Base-by-base conservation (phyloP, 2,113 vertebrate species). In the Notechis scutatus region DNA sequence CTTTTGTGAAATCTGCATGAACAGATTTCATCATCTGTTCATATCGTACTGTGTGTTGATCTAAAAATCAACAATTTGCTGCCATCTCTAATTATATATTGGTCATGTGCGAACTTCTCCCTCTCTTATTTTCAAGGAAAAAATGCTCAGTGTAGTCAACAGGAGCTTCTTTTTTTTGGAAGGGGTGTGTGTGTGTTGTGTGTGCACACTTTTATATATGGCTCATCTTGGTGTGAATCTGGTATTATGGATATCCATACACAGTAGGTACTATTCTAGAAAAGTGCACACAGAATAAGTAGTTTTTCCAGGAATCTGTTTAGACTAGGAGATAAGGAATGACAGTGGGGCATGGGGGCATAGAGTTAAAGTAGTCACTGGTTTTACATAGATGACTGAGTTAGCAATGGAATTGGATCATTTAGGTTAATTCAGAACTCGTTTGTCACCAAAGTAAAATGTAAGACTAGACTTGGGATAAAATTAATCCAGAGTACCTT, bases 11-110 rank as follows among this genome's bases (percentile, higher is more conserved):
- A 52, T 52, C 50, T 52, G 9, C 4, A 11, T 11, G 1, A 52
- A 52, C 50, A 52, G 50, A 94, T 96, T 96, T 96, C 96, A 95
- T 96, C 96, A 94, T 96, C 74, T 52, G 15, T 42, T 56, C 50
- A 54, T 21, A 45, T 57, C 39, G n/a, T 29, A 42, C 4, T 85
- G 81, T 15, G 24, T 15, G 88, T 88, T 12, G 42, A 8, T 92
- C 86, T 61, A 59, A 47, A 91, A n/a, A 26, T 10, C 90, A 47
- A 85, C 69, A 74, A 21, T 87, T 90, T 92, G 90, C 5, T 95
- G 50, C 50, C 87, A 8, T 45, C 93, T 57, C 95, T 90, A 88
- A 87, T 86, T 92, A 5, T 42, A 12, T 24, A 59, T 29, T 39
- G 94, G 42, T 95, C 56, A 69, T 93, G 24, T 56, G 1, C 85